phyloP scores from a whole-genome alignment of 2,797 vertebrate species.

The Micrastur ruficollis region DNA sequence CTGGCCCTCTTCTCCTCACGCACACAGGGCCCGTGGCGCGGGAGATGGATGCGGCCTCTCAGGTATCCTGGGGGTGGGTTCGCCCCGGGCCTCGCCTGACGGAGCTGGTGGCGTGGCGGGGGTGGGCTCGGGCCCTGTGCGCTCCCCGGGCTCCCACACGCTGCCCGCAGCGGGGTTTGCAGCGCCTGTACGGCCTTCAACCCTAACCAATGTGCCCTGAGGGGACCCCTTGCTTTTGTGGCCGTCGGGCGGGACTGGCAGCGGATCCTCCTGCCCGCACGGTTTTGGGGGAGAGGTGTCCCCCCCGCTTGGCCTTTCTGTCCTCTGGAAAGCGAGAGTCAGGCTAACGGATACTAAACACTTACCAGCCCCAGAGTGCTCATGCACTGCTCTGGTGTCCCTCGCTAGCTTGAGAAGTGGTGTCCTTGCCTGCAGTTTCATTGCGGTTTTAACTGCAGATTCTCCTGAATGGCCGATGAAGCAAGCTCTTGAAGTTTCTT shows the following conservation, averaged over 20 bases:
- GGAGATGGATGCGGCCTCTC: background rate
- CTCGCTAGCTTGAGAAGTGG: background rate
- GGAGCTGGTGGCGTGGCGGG: background rate
- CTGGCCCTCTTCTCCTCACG: rapidly evolving
- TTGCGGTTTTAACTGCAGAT: background rate
- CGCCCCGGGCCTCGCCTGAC: background rate
- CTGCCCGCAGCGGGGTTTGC: background rate
- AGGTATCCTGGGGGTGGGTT: background rate
- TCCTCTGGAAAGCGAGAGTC: background rate
- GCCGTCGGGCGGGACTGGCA: background rate
- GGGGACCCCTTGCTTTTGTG: background rate
- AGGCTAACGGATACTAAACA: too few species aligned
- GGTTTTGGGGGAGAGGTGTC: background rate
- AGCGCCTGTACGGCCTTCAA: background rate
- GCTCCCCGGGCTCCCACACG: background rate
- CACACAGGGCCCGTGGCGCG: background rate
- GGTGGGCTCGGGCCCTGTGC: background rate
- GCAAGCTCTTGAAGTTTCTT: background rate
- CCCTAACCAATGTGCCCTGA: background rate
- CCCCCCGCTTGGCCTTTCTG: background rate
- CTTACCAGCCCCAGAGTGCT: background rate
- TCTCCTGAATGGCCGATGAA: background rate
- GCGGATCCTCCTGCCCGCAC: background rate
- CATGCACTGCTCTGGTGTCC: rapidly evolving
- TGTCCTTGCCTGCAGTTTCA: background rate